Conservation (phyloP, 2,113 vertebrate species). For the Meles meles region DNA sequence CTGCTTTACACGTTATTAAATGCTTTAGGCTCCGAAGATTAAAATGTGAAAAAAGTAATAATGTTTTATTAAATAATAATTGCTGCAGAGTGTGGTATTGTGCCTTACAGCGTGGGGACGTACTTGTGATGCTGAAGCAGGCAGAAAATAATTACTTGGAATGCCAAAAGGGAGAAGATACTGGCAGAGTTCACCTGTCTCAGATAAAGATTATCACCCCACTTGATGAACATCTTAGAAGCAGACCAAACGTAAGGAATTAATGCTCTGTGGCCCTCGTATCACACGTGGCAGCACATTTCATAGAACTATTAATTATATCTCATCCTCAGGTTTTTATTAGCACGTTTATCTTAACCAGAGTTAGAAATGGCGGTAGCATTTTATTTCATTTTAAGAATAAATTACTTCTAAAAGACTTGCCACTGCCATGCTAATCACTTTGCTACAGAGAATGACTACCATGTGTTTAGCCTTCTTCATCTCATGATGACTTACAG, state of each 20-base stretch:
- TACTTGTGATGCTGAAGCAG: slow-evolving; percentile 84
- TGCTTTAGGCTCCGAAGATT: slow-evolving; percentile 73
- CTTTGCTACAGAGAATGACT: not conserved
- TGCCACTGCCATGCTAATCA: not conserved
- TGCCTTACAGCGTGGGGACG: slow-evolving; percentile 84
- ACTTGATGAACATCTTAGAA: slow-evolving; percentile 73
- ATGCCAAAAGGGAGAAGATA: slow-evolving; percentile 85
- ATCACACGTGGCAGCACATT: not conserved
- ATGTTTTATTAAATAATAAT: slow-evolving; percentile 78
- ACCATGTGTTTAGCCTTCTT: not conserved
- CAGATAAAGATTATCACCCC: slow-evolving; percentile 87
- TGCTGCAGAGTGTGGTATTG: slow-evolving; percentile 69
- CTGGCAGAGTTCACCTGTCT: slow-evolving; percentile 80
- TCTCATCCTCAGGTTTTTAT: slow-evolving; percentile 32
- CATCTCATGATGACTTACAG: accelerated
- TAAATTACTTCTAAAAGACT: slow-evolving; percentile 18
- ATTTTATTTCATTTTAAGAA: slow-evolving; percentile 53
- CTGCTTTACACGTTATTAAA: slow-evolving; percentile 46
- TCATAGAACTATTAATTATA: slow-evolving; percentile 52
- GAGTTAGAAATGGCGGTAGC: slow-evolving; percentile 25
- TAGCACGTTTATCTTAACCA: slow-evolving; percentile 38
- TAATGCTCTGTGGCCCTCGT: slow-evolving; percentile 4
- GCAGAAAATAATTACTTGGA: slow-evolving; percentile 82
- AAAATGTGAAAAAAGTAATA: slow-evolving; percentile 70
- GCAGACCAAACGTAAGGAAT: slow-evolving; percentile 69